Percentiles rank a stretch among this genome's conserved stretches.
phyloP scores from a whole-genome alignment of 2,797 vertebrate genomes.

The Liparis tanakae region DNA sequence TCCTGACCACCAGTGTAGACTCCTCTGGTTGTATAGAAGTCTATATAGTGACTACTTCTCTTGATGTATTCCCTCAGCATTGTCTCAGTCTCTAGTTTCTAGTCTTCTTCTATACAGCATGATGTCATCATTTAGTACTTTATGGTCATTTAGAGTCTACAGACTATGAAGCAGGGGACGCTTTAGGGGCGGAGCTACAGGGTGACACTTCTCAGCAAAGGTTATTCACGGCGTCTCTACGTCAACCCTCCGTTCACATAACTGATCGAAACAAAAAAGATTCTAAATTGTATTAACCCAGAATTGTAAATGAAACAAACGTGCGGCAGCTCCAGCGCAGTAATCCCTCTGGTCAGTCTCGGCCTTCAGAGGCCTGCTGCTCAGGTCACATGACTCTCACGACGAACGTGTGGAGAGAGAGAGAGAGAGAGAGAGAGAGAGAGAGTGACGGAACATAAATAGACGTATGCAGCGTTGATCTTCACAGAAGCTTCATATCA shows the following conservation, averaged over 20 bases:
- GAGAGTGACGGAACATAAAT: conserved; percentile 44
- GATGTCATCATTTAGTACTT: too few species aligned
- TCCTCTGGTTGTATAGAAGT: not conserved
- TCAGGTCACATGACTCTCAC: conserved; percentile 45
- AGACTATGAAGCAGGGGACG: too few species aligned
- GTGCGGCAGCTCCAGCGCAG: not conserved
- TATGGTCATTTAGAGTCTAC: too few species aligned
- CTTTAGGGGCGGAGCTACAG: too few species aligned
- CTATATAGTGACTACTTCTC: not conserved
- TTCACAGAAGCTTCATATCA: conserved; percentile 40
- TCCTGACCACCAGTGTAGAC: not conserved
- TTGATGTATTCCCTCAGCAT: not conserved
- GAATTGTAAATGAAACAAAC: not conserved
- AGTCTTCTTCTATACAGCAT: too few species aligned
- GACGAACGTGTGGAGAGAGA: conserved; percentile 23
- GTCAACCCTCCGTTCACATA: too few species aligned
- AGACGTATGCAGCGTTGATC: conserved; percentile 38
- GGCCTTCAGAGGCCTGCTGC: conserved; percentile 10
- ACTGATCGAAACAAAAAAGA: not conserved
- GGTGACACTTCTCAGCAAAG: too few species aligned
- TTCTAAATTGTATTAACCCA: not conserved
- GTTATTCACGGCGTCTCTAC: too few species aligned
- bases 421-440: conserved; percentile 23
- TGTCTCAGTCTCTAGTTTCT: not conserved
- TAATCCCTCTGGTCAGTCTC: not conserved